Conservation (phyloP, 1,140 invertebrate species). For the Drosophila quadrilineata region DNA sequence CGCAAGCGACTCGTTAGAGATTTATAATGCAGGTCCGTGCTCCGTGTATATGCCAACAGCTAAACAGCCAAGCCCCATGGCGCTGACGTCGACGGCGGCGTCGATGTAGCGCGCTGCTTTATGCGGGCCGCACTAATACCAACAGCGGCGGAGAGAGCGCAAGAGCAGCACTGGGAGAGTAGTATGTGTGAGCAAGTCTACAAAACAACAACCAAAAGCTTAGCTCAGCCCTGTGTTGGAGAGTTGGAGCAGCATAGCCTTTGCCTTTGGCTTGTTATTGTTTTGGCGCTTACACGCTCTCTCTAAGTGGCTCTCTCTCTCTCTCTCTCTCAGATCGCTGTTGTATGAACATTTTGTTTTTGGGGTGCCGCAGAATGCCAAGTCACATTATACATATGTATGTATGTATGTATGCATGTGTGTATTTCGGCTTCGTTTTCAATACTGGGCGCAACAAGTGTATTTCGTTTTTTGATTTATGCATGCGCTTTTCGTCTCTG, state of each 20-base stretch:
- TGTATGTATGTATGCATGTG: too few relatives aligned
- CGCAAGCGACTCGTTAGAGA: slow-evolving; percentile 61
- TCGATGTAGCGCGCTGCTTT: slow-evolving; percentile 33
- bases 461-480: slow-evolving; percentile 75
- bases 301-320: slow-evolving; percentile 25
- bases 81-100: slow-evolving; percentile 27
- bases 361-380: slow-evolving; percentile 50
- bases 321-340: background rate
- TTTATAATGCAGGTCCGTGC: slow-evolving; percentile 56
- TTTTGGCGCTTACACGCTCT: slow-evolving; percentile 54
- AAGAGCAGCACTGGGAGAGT: too few relatives aligned
- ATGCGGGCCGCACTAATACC: slow-evolving; percentile 38
- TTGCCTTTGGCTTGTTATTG: slow-evolving; percentile 67
- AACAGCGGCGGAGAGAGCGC: background rate
- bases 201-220: slow-evolving; percentile 57
- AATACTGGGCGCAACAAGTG: slow-evolving; percentile 73
- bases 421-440: slow-evolving; percentile 59
- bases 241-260: slow-evolving; percentile 54
- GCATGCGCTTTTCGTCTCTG: slow-evolving; percentile 55
- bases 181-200: slow-evolving; percentile 9
- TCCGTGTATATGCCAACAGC: slow-evolving; percentile 6
- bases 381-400: slow-evolving; percentile 59
- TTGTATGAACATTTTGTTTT: slow-evolving; percentile 15
- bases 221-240: slow-evolving; percentile 51
- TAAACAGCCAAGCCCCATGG: slow-evolving; percentile 41